Base-by-base conservation (phyloP, 1,140 invertebrate genomes). In the Muscidifurax raptorellus region DNA sequence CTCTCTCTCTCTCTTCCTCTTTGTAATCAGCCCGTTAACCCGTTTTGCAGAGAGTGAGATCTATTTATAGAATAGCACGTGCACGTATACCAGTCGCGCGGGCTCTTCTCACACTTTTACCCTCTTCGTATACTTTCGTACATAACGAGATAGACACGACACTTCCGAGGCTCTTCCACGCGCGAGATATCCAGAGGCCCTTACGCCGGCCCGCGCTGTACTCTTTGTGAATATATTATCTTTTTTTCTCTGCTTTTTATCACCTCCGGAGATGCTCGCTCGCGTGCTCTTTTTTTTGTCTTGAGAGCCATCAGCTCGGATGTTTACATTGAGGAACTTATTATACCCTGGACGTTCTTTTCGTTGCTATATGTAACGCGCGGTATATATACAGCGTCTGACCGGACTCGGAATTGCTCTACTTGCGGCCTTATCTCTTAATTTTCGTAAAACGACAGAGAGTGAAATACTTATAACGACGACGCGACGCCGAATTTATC, bases 101-200 rank as follows among this genome's bases (percentile, higher is more conserved):
- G n/a, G n/a, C 64, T 36, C 78, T 47, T 84, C 69, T 80, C 83
- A 47, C 83, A 47, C 77, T 75, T 47, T 84, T 64, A 18, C 71
- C 78, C 78, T 84, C 71, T 80, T 80, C 78, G n/a, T n/a, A 72
- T 18, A 27, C 66, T 69, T 30, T 69, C 66, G 66, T 15, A 13
- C 69, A 64, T 84, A 84, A 84, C 83, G 83, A 84, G 83, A 84
- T 84, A 84, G 83, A 80, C n/a, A n/a, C 83, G 83, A 84, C 78
- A 84, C 83, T 84, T 80, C 59, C 78, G 83, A 75, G 27, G 47
- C 76, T 69, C 75, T 36, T 44, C 76, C 32, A 30, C 79, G 52
- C 4, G 52, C 52, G 44, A 59, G 52, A 59, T 59, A 59, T 81
- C 69, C 44, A 40, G 10, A 40, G 10, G 10, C 30, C 69, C 18